Evolutionary conservation across 2,113 vertebrate genomes (phyloP), one percentile per base, ranked within the genome.

Genomic region (Paramisgurnus dabryanus): DNA sequence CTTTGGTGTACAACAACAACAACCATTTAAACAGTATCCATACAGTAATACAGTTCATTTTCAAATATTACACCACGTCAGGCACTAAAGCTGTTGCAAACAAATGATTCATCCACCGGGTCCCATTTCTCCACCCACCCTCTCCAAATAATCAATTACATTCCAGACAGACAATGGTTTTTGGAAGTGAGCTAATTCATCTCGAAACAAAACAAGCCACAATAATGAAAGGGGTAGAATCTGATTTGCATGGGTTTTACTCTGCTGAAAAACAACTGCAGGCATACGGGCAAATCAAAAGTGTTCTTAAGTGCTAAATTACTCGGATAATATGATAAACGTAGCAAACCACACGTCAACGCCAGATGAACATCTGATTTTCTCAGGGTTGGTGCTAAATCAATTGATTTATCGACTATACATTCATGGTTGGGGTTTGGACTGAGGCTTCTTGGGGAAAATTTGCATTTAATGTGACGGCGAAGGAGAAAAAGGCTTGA

Each of bases 161-260:
- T 53, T 34, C 47, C 70, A 70, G 71, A 17, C 58, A 71, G 15
- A 41, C 58, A 7, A 66, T 50, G 66, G 15, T 43, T 58, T 80
- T 53, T 61, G 65, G 74, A 80, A 76, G 67, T 6, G 7, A 79
- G 15, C 69, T 71, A 78, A 80, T 85, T 85, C 68, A 74, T 79
- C 73, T 66, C 67, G 15, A 74, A 71, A 58, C 41, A 17, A 67
- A 43, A 43, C 64, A 63, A 58, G 60, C 63, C 58, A 63, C 67
- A 78, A 55, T 64, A 72, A 78, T 49, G 27, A 34, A 73, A 45
- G n/a, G 12, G 17, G 4, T 40, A 58, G 45, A 67, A 73, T 69
- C 70, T 58, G 66, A 71, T 83, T 76, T 76, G 75, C 75, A 70
- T 12, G 5, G 41, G 55, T 22, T 43, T 63, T 22, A 6, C 60